Base-by-base conservation (phyloP, 2,888 invertebrate species). In the Drosophila siamana region DNA sequence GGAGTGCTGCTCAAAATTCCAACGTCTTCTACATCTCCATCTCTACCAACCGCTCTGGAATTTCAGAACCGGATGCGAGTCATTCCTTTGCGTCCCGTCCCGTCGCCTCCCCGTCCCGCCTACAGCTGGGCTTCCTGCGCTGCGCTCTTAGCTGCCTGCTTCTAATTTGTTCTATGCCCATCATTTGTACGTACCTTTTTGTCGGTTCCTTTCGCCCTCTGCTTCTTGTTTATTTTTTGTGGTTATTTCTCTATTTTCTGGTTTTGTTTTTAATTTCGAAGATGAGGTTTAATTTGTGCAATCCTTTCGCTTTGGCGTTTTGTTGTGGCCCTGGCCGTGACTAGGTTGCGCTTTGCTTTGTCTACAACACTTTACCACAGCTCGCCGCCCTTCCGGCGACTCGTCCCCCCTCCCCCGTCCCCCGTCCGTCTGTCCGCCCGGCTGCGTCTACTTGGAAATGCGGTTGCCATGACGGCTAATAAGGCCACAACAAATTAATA, bases 21-120 rank as follows among this genome's bases (percentile, higher is more conserved):
- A 73, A 61, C 50, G 55, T 54, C 62, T 69, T 43, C 16, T 54
- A 36, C 15, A 7, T 5, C 28, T 22, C n/a, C 6, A 41, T 40
- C 55, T 59, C 26, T 40, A 19, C n/a, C 19, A 33, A 33, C 0
- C 36, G 11, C 51, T 43, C 30, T 85, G 88, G 88, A 86, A 88
- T 88, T 85, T 86, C 69, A 78, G 80, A 80, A 88, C 88, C 89
- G 87, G 86, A 86, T 89, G 88, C 84, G 78, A 74, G 80, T 76
- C 75, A 75, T 74, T 64, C 61, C 63, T 55, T 56, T 57, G 36
- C 28, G 43, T 40, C 36, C 16, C n/a, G 16, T 19, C 7, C 47
- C 26, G 26, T 16, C 13, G n/a, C n/a, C n/a, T n/a, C n/a, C 19
- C 8, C 24, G n/a, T 0, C n/a, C 26, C 5, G 26, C 26, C 2